Evolutionary conservation across 1,140 invertebrate species (phyloP).

Genomic region (Helicoverpa zea): DNA sequence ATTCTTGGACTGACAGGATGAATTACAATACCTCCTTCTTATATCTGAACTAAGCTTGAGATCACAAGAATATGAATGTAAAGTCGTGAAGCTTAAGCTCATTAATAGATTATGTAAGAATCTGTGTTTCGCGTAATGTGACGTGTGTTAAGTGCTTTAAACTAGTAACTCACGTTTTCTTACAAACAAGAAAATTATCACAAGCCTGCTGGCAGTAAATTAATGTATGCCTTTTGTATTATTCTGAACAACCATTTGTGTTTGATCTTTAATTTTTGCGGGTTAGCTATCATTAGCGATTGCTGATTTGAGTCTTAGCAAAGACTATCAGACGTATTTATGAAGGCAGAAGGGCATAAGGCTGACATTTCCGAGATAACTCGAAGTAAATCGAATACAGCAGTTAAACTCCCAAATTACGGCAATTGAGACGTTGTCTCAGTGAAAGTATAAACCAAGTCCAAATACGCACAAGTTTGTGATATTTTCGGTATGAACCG

Average conservation of each 20-base stretch:
- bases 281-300: background rate
- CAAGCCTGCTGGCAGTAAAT: background rate
- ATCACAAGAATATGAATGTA: too few species aligned
- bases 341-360: too few species aligned
- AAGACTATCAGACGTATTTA: background rate
- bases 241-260: background rate
- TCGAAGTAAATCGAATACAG: too few species aligned
- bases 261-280: background rate
- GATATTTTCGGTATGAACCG: constrained; percentile 21
- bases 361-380: too few species aligned
- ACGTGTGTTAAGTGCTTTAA: background rate
- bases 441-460: constrained; percentile 33
- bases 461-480: constrained; percentile 19
- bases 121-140: background rate
- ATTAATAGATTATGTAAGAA: too few species aligned
- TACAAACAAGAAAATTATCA: constrained; percentile 15
- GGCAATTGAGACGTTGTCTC: constrained; percentile 19
- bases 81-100: too few species aligned
- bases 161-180: constrained; percentile 2
- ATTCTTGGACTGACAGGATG: too few species aligned
- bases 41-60: too few species aligned
- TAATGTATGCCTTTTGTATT: background rate
- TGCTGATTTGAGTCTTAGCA: background rate
- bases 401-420: background rate
- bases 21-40: too few species aligned